Evolutionary conservation across 1,140 invertebrate genomes (phyloP), one percentile per base, ranked within the genome.

Genomic region (Paralvinella palmiformis): DNA sequence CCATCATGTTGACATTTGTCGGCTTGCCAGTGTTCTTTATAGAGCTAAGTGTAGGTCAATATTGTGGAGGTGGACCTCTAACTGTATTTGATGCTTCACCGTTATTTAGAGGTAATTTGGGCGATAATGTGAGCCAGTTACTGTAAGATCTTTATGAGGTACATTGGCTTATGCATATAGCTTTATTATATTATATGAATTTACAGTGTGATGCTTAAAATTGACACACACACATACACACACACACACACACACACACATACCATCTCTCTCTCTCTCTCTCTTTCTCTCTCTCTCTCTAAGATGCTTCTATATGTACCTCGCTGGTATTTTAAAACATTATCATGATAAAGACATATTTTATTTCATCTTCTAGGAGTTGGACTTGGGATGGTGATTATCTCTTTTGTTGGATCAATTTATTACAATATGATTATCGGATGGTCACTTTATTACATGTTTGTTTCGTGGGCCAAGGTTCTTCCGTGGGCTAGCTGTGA

Each of bases 31-130:
- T 89, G 1, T 85, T 88, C 36, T 85, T 90, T 58, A 80, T 91
- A 64, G 90, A 92, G 78, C 83, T 91, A 2, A 85, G 87, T 0
- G 79, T 91, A 2, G 90, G 90, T 13, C 90, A 92, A 75, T 87
- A 90, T 69, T 87, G 88, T 44, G 87, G 88, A 70, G 85, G 86
- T 74, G 89, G 89, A 55, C 85, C 88, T 20, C 86, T 89, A 44
- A 89, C 88, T n/a, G 84, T 89, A 45, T 92, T 89, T 89, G 83
- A 86, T 67, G 88, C 90, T 62, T 88, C 89, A 33, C 90, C 90
- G 0, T 82, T 92, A 44, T 88, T 91, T 70, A 88, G 85, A 86
- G 90, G 89, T 88, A 66, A 41, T n/a, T n/a, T n/a, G n/a, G n/a
- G n/a, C n/a, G n/a, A n/a, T n/a, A n/a, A n/a, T n/a, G n/a, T n/a